A percentile compares a stretch with the other conserved stretches of the same genome.
Conservation (phyloP, 2,113 vertebrate genomes). For the Toxotes jaculatrix region DNA sequence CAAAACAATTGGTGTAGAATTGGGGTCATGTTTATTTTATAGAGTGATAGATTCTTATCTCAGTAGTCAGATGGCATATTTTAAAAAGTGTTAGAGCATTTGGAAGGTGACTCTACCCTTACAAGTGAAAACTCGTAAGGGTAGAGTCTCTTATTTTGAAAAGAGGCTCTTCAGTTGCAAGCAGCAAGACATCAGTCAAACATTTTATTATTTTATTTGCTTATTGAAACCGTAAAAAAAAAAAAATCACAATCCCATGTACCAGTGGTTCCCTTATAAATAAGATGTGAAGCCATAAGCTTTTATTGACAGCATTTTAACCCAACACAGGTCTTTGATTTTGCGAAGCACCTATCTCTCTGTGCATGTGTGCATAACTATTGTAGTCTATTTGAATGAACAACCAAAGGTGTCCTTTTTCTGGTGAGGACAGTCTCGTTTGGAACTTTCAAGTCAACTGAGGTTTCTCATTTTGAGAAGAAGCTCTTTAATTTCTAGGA, state of each 20-base stretch:
- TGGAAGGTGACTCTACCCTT: too few species aligned
- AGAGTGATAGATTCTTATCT: background rate
- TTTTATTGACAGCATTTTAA: too few species aligned
- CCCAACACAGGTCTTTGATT: too few species aligned
- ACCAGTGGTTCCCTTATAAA: too few species aligned
- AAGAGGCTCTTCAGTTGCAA: background rate
- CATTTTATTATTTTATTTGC: too few species aligned
- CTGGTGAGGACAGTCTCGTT: background rate
- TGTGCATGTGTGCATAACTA: background rate
- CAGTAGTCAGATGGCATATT: too few species aligned
- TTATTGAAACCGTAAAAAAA: too few species aligned
- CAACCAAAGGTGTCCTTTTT: too few species aligned
- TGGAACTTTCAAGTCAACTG: background rate
- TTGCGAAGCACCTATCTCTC: background rate
- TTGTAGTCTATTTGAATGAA: background rate
- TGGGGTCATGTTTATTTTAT: background rate
- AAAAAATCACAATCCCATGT: too few species aligned
- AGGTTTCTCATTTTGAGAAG: background rate
- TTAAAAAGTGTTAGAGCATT: too few species aligned
- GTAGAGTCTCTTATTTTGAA: background rate
- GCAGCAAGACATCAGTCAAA: background rate
- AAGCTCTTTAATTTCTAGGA: background rate
- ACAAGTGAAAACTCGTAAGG: too few species aligned
- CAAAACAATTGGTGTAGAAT: background rate
- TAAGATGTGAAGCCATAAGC: too few species aligned